phyloP scores from a whole-genome alignment of 2,113 vertebrate species.

The Orycteropus afer region DNA sequence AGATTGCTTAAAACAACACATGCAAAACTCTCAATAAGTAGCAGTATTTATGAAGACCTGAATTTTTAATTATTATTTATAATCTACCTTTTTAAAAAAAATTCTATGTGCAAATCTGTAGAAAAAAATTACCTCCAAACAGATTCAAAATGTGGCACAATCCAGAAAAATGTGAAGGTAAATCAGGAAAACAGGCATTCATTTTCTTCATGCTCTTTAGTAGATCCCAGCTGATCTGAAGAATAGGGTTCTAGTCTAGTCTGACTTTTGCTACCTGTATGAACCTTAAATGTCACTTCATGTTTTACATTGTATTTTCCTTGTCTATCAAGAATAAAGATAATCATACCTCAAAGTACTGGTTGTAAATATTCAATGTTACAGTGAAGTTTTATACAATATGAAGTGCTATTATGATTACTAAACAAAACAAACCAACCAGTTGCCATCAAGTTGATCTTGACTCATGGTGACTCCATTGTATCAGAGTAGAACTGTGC shows the following conservation, averaged over 20 bases:
- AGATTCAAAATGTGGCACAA: neutral
- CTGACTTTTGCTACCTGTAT: neutral
- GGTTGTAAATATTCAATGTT: neutral
- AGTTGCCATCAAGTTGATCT: neutral
- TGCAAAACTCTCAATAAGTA: neutral
- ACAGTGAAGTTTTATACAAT: neutral
- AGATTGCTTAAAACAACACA: neutral
- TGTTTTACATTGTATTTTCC: neutral
- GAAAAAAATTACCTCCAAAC: slow-evolving; percentile 8
- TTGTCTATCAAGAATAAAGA: neutral
- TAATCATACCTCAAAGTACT: neutral
- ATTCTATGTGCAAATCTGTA: neutral
- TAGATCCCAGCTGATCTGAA: neutral
- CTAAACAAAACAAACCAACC: neutral
- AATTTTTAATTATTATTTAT: neutral
- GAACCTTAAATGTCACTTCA: neutral
- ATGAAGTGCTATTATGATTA: neutral
- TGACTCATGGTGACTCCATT: neutral
- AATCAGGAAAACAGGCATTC: neutral
- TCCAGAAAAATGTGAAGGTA: neutral
- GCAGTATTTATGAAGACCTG: neutral
- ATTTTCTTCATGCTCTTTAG: neutral
- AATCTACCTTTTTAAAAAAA: neutral
- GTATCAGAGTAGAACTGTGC: neutral
- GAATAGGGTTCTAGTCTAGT: neutral